Percentiles rank a stretch among this genome's conserved stretches.
Evolutionary conservation across 2,888 invertebrate species (phyloP).

Genomic region (Teleiodes luculella): DNA sequence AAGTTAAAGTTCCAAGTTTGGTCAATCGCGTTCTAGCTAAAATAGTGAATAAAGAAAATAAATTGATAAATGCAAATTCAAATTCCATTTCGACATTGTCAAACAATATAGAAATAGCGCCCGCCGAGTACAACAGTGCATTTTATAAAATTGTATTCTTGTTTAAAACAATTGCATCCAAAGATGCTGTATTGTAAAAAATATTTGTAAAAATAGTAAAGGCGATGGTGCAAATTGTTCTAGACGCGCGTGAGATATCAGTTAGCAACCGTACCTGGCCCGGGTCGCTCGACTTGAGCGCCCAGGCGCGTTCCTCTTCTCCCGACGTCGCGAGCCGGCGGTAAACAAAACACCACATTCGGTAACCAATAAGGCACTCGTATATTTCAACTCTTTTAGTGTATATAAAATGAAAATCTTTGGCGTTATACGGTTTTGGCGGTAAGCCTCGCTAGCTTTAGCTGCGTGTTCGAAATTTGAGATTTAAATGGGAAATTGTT

Average conservation of each 20-base stretch:
- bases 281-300: conserved; percentile 88
- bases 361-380: conserved; percentile 77
- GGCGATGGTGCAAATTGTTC: conserved; percentile 45
- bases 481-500: neutral
- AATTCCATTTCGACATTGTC: conserved; percentile 58
- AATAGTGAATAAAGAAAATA: neutral
- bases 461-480: conserved; percentile 16
- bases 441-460: conserved; percentile 18
- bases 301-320: conserved; percentile 83
- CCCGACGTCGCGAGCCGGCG: conserved; percentile 40
- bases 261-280: conserved; percentile 86
- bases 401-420: conserved; percentile 68
- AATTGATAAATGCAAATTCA: conserved; percentile 12
- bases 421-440: conserved; percentile 55
- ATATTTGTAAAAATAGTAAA: neutral
- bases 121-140: conserved; percentile 64
- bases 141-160: conserved; percentile 5
- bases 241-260: conserved; percentile 56
- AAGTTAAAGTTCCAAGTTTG: no score
- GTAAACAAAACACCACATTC: conserved; percentile 71
- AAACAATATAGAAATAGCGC: conserved; percentile 55
- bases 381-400: conserved; percentile 68
- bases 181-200: neutral
- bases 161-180: conserved; percentile 11
- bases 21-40: neutral